A percentile compares a stretch with the other conserved stretches of the same genome.
These are phyloP conservation scores for Stratiomys singularior DNA, from an alignment of 2,888 invertebrate species.

Conservation along the genomic window DNA sequence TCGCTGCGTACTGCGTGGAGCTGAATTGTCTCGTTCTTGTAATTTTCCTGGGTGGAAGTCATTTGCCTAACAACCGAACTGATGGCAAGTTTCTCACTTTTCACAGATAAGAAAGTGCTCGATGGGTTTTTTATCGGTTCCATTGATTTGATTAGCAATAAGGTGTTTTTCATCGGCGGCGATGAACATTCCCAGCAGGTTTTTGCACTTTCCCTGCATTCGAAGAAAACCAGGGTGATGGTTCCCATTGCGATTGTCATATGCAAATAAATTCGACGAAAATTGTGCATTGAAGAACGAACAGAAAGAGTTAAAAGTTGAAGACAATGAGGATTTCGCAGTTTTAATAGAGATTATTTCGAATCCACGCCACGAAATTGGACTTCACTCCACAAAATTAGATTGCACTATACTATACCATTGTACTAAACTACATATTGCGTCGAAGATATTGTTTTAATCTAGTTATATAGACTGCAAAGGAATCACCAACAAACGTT, in stretches of 20 bases:
- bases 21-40: neutral
- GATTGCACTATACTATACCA: too few relatives aligned
- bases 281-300: neutral
- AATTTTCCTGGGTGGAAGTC: neutral
- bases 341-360: too few relatives aligned
- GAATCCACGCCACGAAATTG: too few relatives aligned
- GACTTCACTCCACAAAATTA: too few relatives aligned
- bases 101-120: constrained; percentile 21
- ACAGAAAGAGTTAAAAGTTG: too few relatives aligned
- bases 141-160: constrained; percentile 20
- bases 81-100: constrained; percentile 30
- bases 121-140: neutral
- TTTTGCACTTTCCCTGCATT: constrained; percentile 22
- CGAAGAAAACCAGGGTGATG: neutral
- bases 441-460: too few relatives aligned
- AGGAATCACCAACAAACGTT: too few relatives aligned
- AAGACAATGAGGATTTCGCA: too few relatives aligned
- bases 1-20: neutral
- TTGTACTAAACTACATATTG: too few relatives aligned
- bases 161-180: neutral
- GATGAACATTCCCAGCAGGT: neutral
- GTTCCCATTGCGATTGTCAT: neutral
- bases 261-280: neutral
- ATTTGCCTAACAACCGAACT: constrained; percentile 20
- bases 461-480: too few relatives aligned